Base-by-base conservation (phyloP, 1,140 invertebrate genomes). In the Heliconius hewitsoni region DNA sequence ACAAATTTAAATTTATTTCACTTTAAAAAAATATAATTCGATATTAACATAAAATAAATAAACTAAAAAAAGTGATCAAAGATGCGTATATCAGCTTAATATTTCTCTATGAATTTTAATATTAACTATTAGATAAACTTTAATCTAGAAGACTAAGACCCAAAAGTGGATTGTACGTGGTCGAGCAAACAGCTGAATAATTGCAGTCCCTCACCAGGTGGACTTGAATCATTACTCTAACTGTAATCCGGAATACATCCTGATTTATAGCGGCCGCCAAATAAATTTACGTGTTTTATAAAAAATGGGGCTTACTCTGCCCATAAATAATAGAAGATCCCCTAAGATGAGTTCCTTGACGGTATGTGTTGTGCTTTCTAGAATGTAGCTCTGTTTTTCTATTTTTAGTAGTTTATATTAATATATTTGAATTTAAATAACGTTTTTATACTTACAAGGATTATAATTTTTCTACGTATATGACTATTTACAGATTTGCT, bases 221-320 rank as follows among this genome's bases (percentile, higher is more conserved):
- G 90, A 94, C 90, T 89, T 82, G 81, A 91, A 89, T 92, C 93
- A 93, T 94, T 92, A 93, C 89, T 93, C 92, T 92, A 90, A 85
- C 85, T 86, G 92, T 94, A 94, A 94, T 94, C 93, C 92, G 86
- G 90, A 93, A 94, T 92, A 91, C 89, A 92, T 86, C 86, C 85
- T 89, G 92, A 94, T 94, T 93, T 94, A 94, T 90, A 75, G 76
- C 74, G 79, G 81, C 86, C 88, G 82, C 77, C 86, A 90, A 88
- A 93, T 90, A 89, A 94, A 92, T 94, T 93, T 93, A 94, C 86
- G 87, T 89, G 91, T 90, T 91, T 92, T 90, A 91, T 91, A 94
- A 93, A 94, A 94, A 94, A 91, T 90, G 88, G 86, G 85, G 88
- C 92, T 92, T 90, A 92, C 84, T 91, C 90, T 88, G 81, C 84